These are phyloP conservation scores for Neoseiulus cucumeris DNA, from an alignment of 1,140 invertebrate species.

Conservation along the genomic window DNA sequence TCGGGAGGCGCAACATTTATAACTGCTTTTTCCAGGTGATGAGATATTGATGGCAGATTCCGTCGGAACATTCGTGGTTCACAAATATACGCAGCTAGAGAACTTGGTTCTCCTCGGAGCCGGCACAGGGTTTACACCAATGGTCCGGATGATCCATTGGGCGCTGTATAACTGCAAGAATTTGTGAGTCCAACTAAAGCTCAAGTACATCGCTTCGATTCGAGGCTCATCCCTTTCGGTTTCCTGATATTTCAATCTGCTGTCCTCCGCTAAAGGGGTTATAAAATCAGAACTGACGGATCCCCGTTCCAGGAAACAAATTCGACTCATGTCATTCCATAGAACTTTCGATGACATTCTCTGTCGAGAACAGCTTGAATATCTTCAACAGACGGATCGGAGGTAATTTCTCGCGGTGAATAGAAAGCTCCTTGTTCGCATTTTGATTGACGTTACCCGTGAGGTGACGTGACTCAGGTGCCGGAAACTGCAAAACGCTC, in stretches of 20 bases:
- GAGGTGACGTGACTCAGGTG: no score
- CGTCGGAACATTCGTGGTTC: neutral
- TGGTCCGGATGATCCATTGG: constrained; percentile 7
- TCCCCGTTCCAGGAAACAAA: neutral
- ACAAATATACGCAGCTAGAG: neutral
- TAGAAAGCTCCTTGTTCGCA: no score
- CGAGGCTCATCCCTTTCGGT: no score
- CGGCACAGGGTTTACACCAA: constrained; percentile 4
- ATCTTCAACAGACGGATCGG: neutral
- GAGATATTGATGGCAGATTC: neutral
- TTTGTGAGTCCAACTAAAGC: neutral
- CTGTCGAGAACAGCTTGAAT: neutral
- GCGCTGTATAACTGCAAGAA: neutral
- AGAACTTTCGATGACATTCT: neutral
- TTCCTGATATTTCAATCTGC: no score
- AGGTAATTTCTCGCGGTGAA: no score
- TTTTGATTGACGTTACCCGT: no score
- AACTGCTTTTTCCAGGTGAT: constrained; percentile 1
- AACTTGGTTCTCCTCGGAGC: neutral
- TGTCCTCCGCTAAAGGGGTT: no score
- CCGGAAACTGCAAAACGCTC: no score
- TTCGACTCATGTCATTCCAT: constrained; percentile 7
- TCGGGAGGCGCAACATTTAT: no score
- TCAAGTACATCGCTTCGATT: no score
- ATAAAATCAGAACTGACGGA: no score